Percentiles rank a stretch among this genome's conserved stretches.
Evolutionary conservation across 1,140 invertebrate species (phyloP).

Genomic region (Trichonephila inaurata): DNA sequence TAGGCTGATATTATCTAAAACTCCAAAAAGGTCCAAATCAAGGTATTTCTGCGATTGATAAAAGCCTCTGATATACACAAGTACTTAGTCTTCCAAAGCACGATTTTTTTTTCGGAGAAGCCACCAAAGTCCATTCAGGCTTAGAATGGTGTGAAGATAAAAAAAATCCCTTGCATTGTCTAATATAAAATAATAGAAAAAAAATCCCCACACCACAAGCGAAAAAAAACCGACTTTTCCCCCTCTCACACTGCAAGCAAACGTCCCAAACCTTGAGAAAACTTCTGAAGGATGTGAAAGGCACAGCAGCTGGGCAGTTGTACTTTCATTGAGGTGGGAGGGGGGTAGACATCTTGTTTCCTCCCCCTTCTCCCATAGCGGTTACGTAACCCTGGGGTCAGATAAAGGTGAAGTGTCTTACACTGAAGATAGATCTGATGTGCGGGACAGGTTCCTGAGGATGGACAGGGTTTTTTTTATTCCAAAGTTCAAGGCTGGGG

Average conservation of each 20-base stretch:
- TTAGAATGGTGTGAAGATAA: background rate
- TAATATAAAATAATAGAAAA: constrained; percentile 23
- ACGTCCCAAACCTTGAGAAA: constrained; percentile 58
- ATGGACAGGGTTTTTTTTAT: constrained; percentile 66
- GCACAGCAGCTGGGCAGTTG: constrained; percentile 69
- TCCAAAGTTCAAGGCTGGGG: constrained; percentile 69
- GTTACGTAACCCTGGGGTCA: constrained; percentile 74
- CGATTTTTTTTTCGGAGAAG: background rate
- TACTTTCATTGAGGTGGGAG: constrained; percentile 44
- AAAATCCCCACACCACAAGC: constrained; percentile 29
- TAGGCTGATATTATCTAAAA: background rate
- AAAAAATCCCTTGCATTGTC: background rate
- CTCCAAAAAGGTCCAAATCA: background rate
- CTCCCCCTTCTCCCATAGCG: background rate
- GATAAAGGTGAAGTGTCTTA: constrained; percentile 75
- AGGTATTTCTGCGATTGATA: background rate
- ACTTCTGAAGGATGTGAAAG: constrained; percentile 37
- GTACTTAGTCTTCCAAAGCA: background rate
- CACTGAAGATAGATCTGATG: constrained; percentile 73
- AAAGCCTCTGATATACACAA: background rate
- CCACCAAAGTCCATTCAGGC: constrained; percentile 39
- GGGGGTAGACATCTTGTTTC: background rate
- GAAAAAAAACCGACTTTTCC: constrained; percentile 44
- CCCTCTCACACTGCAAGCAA: background rate
- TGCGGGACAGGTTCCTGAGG: constrained; percentile 70